Percentiles rank a stretch among this genome's conserved stretches.
phyloP scores from a whole-genome alignment of 2,113 vertebrate species.

The Nyctibius bracteatus region DNA sequence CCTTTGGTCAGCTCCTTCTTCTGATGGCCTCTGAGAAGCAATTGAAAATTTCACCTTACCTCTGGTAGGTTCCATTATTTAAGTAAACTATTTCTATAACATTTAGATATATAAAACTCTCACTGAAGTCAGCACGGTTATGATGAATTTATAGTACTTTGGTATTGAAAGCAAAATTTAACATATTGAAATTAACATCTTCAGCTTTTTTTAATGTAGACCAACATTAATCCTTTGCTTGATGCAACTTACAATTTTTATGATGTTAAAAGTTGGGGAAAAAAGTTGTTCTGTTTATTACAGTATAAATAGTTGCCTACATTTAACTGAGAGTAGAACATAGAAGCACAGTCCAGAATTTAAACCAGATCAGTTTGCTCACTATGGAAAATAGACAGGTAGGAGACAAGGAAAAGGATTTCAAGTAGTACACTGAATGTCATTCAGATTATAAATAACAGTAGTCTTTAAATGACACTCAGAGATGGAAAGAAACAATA shows the following conservation, averaged over 20 bases:
- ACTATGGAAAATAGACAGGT: constrained; percentile 82
- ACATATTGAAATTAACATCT: neutral
- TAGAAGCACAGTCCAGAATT: constrained; percentile 70
- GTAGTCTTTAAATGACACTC: neutral
- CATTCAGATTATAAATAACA: neutral
- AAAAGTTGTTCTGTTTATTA: neutral
- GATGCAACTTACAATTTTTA: neutral
- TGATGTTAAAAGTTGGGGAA: neutral
- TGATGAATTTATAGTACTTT: neutral
- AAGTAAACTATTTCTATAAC: neutral
- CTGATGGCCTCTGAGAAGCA: neutral
- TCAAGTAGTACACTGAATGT: constrained; percentile 62
- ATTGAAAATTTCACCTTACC: neutral
- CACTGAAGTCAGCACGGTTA: neutral
- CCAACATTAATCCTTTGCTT: neutral
- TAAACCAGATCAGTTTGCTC: constrained; percentile 67
- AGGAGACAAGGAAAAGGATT: constrained; percentile 80
- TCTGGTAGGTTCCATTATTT: neutral
- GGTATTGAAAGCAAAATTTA: neutral
- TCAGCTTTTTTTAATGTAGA: neutral
- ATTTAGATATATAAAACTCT: neutral
- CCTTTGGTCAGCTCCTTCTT: neutral
- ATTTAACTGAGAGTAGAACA: neutral
- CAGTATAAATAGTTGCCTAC: neutral
- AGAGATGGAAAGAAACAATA: neutral